Conservation (phyloP, 2,797 vertebrate genomes). For the Bovichtus diacanthus region DNA sequence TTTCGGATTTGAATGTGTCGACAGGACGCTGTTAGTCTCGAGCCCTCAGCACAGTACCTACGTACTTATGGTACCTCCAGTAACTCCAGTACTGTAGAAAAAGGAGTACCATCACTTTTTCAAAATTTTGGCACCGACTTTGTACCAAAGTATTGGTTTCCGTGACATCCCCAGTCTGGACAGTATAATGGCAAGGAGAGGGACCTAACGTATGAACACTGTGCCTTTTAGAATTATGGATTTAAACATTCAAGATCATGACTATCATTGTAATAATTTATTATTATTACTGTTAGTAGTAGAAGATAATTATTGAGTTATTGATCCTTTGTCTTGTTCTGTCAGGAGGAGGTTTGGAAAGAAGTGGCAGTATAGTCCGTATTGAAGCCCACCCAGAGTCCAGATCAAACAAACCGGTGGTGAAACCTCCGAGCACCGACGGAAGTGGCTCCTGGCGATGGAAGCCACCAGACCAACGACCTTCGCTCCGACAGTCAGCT, state of each 20-base stretch:
- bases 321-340: slow-evolving; percentile 22
- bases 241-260: background rate
- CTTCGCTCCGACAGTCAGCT: slow-evolving; percentile 89
- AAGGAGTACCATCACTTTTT: no score
- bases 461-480: slow-evolving; percentile 90
- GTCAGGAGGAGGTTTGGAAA: slow-evolving; percentile 72
- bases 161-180: no score
- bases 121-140: no score
- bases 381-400: slow-evolving; percentile 95
- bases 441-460: slow-evolving; percentile 96
- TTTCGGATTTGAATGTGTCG: no score
- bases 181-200: background rate
- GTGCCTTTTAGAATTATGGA: background rate
- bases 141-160: no score
- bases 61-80: no score
- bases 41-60: no score
- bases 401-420: slow-evolving; percentile 85
- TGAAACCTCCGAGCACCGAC: slow-evolving; percentile 92
- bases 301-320: background rate
- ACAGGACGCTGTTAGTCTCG: no score
- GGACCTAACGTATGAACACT: background rate
- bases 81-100: no score
- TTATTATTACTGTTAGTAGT: background rate
- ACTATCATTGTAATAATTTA: background rate
- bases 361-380: slow-evolving; percentile 88